These are phyloP conservation scores for Hylaea fasciaria DNA, from an alignment of 2,888 invertebrate genomes.

Conservation along the genomic window DNA sequence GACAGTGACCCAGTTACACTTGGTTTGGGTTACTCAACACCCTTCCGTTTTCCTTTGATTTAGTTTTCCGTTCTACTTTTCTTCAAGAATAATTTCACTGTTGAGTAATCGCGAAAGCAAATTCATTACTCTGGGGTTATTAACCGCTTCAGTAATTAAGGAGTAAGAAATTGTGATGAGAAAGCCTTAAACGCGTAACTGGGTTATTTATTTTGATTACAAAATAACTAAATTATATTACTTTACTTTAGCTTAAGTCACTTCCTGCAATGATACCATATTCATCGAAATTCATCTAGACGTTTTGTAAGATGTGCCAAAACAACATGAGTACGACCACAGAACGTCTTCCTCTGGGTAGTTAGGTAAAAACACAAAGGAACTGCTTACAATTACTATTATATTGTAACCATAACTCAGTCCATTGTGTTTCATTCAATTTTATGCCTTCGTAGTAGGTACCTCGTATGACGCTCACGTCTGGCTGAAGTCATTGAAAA, in stretches of 20 bases:
- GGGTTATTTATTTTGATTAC: neutral
- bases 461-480: constrained; percentile 29
- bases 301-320: no score
- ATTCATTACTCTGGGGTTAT: constrained; percentile 6
- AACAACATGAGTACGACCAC: no score
- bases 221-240: no score
- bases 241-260: no score
- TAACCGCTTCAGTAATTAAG: constrained; percentile 12
- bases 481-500: constrained; percentile 23
- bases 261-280: no score
- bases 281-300: no score
- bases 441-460: constrained; percentile 11
- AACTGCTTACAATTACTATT: no score
- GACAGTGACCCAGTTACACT: constrained; percentile 1
- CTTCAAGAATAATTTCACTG: constrained; percentile 12
- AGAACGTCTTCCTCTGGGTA: no score
- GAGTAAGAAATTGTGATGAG: constrained; percentile 1
- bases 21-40: neutral
- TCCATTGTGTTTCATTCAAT: constrained; percentile 17
- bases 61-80: constrained; percentile 20
- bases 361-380: no score
- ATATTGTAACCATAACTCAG: neutral
- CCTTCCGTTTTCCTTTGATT: constrained; percentile 5
- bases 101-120: constrained; percentile 6
- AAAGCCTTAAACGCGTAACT: constrained; percentile 1